Conservation (phyloP, 1,140 invertebrate genomes). For the Druon quercuslanigerum region DNA sequence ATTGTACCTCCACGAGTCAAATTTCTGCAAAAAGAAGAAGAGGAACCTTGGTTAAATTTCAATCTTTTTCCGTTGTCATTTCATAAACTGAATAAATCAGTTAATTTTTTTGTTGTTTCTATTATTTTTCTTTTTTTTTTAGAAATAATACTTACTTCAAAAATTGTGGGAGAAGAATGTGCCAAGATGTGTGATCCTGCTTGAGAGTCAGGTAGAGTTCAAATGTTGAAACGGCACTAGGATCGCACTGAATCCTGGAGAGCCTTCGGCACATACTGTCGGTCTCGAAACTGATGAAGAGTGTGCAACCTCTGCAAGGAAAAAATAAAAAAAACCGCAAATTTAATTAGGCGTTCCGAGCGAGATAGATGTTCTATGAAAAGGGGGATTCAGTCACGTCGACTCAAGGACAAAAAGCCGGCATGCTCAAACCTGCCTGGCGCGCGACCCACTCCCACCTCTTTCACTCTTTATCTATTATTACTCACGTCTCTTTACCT, state of each 20-base stretch:
- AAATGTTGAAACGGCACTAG: slow-evolving; percentile 88
- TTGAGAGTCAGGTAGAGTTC: slow-evolving; percentile 89
- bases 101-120: no score
- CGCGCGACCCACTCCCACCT: neutral
- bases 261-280: slow-evolving; percentile 78
- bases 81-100: no score
- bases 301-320: slow-evolving; percentile 80
- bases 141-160: slow-evolving; percentile 82
- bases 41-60: slow-evolving; percentile 33
- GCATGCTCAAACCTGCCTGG: slow-evolving; percentile 3
- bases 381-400: neutral
- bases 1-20: slow-evolving; percentile 87
- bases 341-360: slow-evolving; percentile 12
- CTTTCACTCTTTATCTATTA: neutral
- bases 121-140: neutral
- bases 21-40: slow-evolving; percentile 79
- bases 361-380: neutral
- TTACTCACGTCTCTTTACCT: neutral
- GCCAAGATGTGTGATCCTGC: slow-evolving; percentile 88
- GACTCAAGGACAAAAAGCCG: slow-evolving; percentile 13
- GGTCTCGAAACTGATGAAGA: slow-evolving; percentile 86
- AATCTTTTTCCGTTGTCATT: neutral
- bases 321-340: slow-evolving; percentile 38
- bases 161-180: slow-evolving; percentile 87
- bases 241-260: slow-evolving; percentile 86